phyloP scores from a whole-genome alignment of 1,140 invertebrate genomes.

The Dendrolimus kikuchii region DNA sequence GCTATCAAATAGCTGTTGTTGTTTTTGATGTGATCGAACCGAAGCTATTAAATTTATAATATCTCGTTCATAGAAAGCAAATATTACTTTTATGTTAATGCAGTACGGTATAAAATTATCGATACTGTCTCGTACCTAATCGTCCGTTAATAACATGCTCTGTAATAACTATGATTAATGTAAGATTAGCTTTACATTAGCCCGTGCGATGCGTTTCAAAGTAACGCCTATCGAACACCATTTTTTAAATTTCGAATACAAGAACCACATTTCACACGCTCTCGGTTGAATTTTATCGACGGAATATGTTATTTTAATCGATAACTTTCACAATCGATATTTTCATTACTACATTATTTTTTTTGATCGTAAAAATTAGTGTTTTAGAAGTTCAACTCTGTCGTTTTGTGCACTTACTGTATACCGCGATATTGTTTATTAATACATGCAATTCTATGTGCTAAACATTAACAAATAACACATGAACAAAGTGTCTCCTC shows the following conservation, averaged over 20 bases:
- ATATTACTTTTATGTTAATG: too few relatives aligned
- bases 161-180: constrained; percentile 40
- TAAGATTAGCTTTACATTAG: constrained; percentile 31
- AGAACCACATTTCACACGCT: constrained; percentile 30
- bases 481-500: too few relatives aligned
- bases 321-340: constrained; percentile 29
- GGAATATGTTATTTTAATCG: constrained; percentile 16
- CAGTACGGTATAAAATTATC: constrained; percentile 7
- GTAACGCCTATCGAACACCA: constrained; percentile 13
- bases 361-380: too few relatives aligned
- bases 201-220: constrained; percentile 19
- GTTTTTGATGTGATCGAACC: too few relatives aligned
- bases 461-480: too few relatives aligned
- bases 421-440: too few relatives aligned
- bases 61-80: too few relatives aligned
- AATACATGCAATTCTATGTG: too few relatives aligned
- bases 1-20: too few relatives aligned
- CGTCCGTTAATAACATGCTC: constrained; percentile 10
- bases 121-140: constrained; percentile 14
- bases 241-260: constrained; percentile 15
- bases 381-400: too few relatives aligned
- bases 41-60: too few relatives aligned
- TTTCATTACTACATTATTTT: constrained; percentile 5
- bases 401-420: too few relatives aligned
- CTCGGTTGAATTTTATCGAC: constrained; percentile 14